Conservation (phyloP, 2,888 invertebrate genomes). For the Netelia melanura region DNA sequence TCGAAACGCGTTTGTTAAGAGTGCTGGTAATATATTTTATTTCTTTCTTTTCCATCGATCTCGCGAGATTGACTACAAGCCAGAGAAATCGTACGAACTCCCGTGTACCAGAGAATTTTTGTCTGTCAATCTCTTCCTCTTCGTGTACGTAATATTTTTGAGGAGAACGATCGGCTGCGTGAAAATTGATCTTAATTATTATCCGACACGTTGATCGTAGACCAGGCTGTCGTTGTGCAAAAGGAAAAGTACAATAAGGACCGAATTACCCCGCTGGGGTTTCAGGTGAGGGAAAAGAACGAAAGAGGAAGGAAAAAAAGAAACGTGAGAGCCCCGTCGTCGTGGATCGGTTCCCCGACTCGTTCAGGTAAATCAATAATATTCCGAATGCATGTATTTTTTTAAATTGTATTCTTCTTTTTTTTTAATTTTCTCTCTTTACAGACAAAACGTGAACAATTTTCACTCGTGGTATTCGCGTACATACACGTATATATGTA, state of each 20-base stretch:
- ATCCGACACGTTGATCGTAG: no score
- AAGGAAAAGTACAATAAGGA: background rate
- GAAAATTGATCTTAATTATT: no score
- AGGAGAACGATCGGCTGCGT: no score
- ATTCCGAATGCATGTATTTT: background rate
- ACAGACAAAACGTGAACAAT: background rate
- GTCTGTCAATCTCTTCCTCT: no score
- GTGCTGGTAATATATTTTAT: background rate
- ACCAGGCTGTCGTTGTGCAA: background rate
- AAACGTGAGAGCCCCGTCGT: constrained; percentile 42
- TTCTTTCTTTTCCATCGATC: background rate
- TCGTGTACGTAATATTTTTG: no score
- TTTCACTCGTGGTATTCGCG: background rate
- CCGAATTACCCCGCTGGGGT: background rate
- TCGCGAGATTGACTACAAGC: no score
- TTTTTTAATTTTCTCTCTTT: background rate
- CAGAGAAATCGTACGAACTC: no score
- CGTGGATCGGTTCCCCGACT: constrained; percentile 69
- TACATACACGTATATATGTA: no score
- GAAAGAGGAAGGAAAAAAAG: background rate
- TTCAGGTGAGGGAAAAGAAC: background rate
- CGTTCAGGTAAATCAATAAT: constrained; percentile 80
- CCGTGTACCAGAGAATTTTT: no score
- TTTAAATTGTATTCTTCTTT: no score
- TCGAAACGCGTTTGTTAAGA: background rate